Evolutionary conservation across 2,797 vertebrate species (phyloP).

Genomic region (Fistularia commersonii): DNA sequence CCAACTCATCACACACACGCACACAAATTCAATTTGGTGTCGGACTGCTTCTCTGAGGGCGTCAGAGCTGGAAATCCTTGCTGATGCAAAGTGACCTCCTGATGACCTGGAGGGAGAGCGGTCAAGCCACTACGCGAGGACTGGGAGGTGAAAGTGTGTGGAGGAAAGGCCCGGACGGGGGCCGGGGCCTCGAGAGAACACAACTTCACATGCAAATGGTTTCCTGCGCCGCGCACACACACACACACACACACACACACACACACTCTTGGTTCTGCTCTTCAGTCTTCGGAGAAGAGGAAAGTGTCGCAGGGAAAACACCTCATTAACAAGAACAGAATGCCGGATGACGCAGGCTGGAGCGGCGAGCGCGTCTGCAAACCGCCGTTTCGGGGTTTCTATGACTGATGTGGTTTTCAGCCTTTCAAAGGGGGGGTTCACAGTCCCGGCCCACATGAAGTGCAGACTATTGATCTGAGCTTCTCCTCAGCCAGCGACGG

Average conservation of each 20-base stretch:
- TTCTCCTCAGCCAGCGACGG: constrained; percentile 47
- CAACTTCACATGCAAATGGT: too few species aligned
- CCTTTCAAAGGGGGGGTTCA: constrained; percentile 54
- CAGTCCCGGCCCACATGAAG: constrained; percentile 46
- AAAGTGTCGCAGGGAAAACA: constrained; percentile 47
- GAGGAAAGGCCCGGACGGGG: too few species aligned
- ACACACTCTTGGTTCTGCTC: too few species aligned
- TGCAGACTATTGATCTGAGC: constrained; percentile 31
- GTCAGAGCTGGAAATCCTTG: constrained; percentile 12
- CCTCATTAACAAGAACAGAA: constrained; percentile 55
- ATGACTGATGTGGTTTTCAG: constrained; percentile 61
- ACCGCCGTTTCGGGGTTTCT: constrained; percentile 47
- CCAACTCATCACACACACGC: constrained; percentile 54
- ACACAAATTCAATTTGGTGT: constrained; percentile 34
- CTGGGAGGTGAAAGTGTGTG: constrained; percentile 44
- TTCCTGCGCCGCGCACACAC: too few species aligned
- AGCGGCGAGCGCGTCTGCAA: constrained; percentile 40
- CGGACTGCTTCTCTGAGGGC: constrained; percentile 1
- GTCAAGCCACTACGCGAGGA: constrained; percentile 45
- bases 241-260: too few species aligned
- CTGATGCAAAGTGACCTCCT: constrained; percentile 27
- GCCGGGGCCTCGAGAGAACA: too few species aligned
- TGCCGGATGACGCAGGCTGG: constrained; percentile 45
- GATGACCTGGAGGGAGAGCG: too few species aligned
- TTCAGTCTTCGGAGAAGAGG: constrained; percentile 47